Evolutionary conservation across 1,140 invertebrate genomes (phyloP), one percentile per base, ranked within the genome.

Genomic region (Aphidius ervi): DNA sequence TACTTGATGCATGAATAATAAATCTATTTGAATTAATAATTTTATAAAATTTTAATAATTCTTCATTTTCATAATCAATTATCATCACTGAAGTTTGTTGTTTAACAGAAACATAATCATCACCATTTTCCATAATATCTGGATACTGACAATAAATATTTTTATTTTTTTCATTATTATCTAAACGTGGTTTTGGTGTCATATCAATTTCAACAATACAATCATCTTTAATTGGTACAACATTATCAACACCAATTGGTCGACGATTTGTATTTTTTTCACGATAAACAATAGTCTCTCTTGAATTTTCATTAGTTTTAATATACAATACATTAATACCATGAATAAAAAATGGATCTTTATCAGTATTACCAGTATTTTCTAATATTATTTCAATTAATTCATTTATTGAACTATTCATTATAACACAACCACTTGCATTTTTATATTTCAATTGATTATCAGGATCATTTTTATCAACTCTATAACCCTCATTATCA

Each of bases 381-480:
- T 74, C 65, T 10, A 73, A 31, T 10, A 79, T 61, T 0, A 65
- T 71, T 45, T 79, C 65, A 5, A 72, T n/a, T 3, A 78, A 3
- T 56, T 77, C 67, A 2, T 72, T 63, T 4, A 80, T 48, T 6
- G 73, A 73, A 46, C 70, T 74, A 10, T 74, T 76, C 76, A 79
- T 79, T 0, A 67, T 74, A 0, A 74, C 71, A 57, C 70, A 78
- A 9, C 67, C 69, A 9, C 42, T 46, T 4, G 70, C 70, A 16
- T 57, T 65, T 7, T 69, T 63, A 0, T 67, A 67, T 42, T 61
- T 68, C 1, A 70, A 59, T 47, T 60, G 23, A 9, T 47, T 49
- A 31, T 67, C 60, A 6, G 57, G 45, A 41, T 72, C 66, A 0
- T 31, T 58, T 0, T 56, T 41, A 46, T 69, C 54, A 1, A 75